Evolutionary conservation across 2,113 vertebrate genomes (phyloP).

Genomic region (Mystacornis crossleyi): DNA sequence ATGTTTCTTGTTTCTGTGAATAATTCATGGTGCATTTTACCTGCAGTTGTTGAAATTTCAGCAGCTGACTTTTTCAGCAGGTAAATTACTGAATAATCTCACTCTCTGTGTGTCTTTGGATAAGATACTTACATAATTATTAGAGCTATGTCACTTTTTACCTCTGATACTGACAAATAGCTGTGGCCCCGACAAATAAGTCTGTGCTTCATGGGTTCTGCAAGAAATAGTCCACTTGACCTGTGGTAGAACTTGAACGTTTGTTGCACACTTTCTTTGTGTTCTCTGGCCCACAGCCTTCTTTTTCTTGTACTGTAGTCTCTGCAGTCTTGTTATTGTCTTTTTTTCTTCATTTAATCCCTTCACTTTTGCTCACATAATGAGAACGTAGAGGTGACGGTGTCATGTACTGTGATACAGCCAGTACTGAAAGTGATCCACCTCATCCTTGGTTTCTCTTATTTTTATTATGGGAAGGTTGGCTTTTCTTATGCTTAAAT

Average conservation of each 20-base stretch:
- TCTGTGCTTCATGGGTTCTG: not conserved
- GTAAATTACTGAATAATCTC: not conserved
- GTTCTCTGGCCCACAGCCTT: not conserved
- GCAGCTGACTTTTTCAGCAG: not conserved
- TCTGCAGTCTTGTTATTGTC: not conserved
- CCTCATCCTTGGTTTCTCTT: not conserved
- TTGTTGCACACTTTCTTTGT: not conserved
- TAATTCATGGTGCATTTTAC: not conserved
- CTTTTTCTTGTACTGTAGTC: not conserved
- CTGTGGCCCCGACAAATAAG: not conserved
- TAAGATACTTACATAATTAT: not conserved
- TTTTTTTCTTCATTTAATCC: not conserved
- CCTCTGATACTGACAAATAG: not conserved
- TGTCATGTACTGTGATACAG: not conserved
- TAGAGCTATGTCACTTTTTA: not conserved
- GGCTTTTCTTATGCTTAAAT: not conserved
- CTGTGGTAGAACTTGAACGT: not conserved
- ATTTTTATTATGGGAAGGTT: not conserved
- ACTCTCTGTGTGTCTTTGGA: not conserved
- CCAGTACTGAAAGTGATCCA: not conserved
- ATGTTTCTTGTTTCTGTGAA: not conserved
- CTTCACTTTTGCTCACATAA: not conserved
- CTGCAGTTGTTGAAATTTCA: not conserved
- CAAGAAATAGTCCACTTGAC: not conserved
- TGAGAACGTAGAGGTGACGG: not conserved